phyloP scores from a whole-genome alignment of 1,140 invertebrate species.

The Saccostrea echinata region DNA sequence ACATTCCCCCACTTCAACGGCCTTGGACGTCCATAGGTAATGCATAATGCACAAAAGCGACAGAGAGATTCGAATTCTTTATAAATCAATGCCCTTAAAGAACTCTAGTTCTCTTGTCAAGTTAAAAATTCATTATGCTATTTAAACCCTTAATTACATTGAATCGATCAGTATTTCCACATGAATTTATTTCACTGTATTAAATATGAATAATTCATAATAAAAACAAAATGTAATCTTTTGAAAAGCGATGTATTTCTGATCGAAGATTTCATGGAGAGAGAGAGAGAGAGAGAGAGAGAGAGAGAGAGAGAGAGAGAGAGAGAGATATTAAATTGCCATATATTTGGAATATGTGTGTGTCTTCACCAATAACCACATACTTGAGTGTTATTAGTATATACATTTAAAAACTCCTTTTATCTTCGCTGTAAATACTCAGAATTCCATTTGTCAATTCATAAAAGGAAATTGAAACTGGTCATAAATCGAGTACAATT shows the following conservation, averaged over 20 bases:
- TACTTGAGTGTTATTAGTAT: not conserved
- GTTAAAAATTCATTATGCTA: not conserved
- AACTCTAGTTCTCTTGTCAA: no score
- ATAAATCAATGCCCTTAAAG: no score
- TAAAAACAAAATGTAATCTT: not conserved
- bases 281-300: not conserved
- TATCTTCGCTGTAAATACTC: not conserved
- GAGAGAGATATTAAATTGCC: not conserved
- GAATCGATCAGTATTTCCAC: not conserved
- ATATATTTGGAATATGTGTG: not conserved
- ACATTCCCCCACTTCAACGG: not conserved
- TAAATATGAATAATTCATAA: not conserved
- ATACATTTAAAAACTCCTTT: not conserved
- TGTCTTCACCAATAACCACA: no score
- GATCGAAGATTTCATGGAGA: not conserved
- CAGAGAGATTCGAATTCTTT: no score
- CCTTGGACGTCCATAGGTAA: no score
- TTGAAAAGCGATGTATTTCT: not conserved
- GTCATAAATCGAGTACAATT: not conserved
- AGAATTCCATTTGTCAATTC: not conserved
- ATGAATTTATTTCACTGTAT: not conserved
- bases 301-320: not conserved
- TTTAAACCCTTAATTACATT: slow-evolving; percentile 1
- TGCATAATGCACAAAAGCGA: no score
- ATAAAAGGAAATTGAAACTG: slow-evolving; percentile 3